Conservation (phyloP, 2,888 invertebrate genomes). For the Synergus japonicus region DNA sequence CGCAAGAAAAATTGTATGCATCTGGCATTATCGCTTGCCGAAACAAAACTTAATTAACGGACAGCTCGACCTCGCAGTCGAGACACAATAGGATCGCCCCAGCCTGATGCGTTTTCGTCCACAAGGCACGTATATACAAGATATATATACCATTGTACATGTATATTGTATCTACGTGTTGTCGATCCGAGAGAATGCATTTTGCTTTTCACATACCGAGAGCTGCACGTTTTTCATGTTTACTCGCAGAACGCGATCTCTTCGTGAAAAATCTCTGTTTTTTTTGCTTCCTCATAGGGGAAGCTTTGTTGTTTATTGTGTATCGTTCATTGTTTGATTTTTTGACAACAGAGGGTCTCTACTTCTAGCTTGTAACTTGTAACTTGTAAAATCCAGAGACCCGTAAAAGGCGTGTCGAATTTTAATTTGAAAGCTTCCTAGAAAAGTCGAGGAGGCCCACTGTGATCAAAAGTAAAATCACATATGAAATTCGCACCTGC, state of each 20-base stretch:
- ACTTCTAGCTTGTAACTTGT: conserved; percentile 45
- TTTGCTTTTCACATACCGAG: conserved; percentile 51
- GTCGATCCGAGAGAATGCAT: conserved; percentile 56
- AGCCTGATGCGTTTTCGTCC: conserved; percentile 53
- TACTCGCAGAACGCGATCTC: conserved; percentile 48
- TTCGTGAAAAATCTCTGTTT: conserved; percentile 41
- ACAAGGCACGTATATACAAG: conserved; percentile 46
- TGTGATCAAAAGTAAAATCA: conserved; percentile 29
- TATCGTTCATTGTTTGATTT: conserved; percentile 23
- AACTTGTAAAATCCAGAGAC: too few species aligned
- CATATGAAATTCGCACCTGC: conserved; percentile 42
- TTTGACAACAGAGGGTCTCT: conserved; percentile 51
- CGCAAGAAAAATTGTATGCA: conserved; percentile 49
- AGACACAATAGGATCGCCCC: conserved; percentile 60
- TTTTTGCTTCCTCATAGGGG: too few species aligned
- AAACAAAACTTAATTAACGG: conserved; percentile 68
- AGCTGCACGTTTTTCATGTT: conserved; percentile 32
- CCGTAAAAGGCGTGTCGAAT: neutral
- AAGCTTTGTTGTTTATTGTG: conserved; percentile 31
- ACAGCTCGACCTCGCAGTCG: conserved; percentile 60
- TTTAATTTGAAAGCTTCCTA: conserved; percentile 53
- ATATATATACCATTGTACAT: too few species aligned
- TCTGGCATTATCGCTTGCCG: conserved; percentile 57
- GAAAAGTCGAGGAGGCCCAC: conserved; percentile 38
- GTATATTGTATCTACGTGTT: conserved; percentile 45